Conservation (phyloP, 2,888 invertebrate genomes). For the Tachystola acroxantha region DNA sequence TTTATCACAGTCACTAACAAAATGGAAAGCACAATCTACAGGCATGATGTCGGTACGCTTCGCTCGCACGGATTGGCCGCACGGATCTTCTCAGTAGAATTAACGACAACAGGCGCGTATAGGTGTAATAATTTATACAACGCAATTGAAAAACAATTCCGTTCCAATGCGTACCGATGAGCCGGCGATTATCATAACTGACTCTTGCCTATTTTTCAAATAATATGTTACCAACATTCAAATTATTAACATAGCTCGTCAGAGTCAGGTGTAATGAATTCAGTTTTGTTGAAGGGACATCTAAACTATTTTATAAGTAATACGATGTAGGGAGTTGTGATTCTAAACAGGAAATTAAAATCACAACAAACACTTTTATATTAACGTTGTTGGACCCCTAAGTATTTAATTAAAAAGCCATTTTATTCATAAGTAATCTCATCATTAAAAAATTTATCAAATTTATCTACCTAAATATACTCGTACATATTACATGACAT, state of each 20-base stretch:
- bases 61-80: no score
- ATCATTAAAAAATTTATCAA: conserved; percentile 72
- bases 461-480: conserved; percentile 71
- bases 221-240: no score
- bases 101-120: no score
- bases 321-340: conserved; percentile 25
- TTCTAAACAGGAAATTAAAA: conserved; percentile 27
- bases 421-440: conserved; percentile 71
- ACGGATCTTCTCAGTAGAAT: no score
- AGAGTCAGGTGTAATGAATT: no score
- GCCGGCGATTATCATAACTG: no score
- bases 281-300: no score
- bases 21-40: conserved; percentile 14
- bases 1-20: conserved; percentile 34
- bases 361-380: conserved; percentile 46
- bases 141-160: no score
- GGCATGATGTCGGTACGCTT: no score
- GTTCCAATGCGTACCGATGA: no score
- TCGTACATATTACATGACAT: conserved; percentile 52
- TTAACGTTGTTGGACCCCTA: conserved; percentile 71
- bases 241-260: no score
- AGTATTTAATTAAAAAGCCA: conserved; percentile 71
- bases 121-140: no score
- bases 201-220: not conserved
- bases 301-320: conserved; percentile 18